phyloP scores from a whole-genome alignment of 2,888 invertebrate species.

The Spilosoma lubricipeda region DNA sequence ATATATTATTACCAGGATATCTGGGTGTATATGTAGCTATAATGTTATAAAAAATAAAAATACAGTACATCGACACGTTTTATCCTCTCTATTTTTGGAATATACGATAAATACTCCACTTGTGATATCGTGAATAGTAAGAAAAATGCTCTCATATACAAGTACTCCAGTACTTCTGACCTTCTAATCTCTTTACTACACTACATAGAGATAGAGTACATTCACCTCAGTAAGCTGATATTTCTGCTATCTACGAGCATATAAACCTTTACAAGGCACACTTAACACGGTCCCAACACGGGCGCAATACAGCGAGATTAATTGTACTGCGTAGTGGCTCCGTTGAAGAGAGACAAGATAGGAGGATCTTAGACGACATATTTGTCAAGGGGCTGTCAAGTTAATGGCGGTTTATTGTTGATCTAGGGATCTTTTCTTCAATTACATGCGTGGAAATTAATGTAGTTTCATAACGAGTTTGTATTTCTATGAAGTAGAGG shows the following conservation, averaged over 20 bases:
- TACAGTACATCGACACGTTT: background rate
- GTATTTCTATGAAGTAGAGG: no score
- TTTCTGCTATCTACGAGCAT: background rate
- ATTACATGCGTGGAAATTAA: no score
- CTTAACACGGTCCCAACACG: background rate
- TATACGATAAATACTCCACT: background rate
- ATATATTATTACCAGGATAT: background rate
- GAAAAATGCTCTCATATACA: background rate
- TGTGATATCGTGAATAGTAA: background rate
- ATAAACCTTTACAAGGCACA: background rate
- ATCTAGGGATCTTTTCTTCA: background rate
- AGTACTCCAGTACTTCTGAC: background rate
- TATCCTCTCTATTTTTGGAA: background rate
- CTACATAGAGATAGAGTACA: background rate
- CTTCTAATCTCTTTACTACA: background rate
- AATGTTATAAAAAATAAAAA: no score
- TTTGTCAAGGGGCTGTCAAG: slow-evolving; percentile 1
- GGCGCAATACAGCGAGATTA: slow-evolving; percentile 11
- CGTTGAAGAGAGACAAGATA: background rate
- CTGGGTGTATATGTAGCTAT: no score
- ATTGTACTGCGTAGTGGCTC: slow-evolving; percentile 5
- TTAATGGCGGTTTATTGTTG: background rate
- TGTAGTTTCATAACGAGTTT: no score
- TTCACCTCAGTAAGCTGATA: background rate
- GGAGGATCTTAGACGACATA: background rate